Evolutionary conservation across 2,888 invertebrate genomes (phyloP), one percentile per base, ranked within the genome.

Genomic region (Amphipyra tragopoginis): DNA sequence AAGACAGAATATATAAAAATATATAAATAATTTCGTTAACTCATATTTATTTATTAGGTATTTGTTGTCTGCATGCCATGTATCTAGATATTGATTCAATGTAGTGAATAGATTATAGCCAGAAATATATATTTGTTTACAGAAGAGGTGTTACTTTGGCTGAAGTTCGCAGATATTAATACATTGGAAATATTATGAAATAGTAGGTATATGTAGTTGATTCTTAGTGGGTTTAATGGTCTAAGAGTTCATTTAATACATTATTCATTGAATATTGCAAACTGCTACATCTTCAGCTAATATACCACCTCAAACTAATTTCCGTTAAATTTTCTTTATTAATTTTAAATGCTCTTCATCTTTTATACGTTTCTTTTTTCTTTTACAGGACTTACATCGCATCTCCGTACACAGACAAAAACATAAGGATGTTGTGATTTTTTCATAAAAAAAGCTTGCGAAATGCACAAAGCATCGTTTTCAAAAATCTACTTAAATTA

Each of bases 361-460:
- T 45, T 59, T 42, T 48, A 38, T 55, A 52, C 54, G 10, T 34
- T 50, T 70, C 58, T 69, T 57, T 72, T 68, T 2, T 82, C 77
- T 83, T 82, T 96, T 95, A 38, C 95, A 96, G 96, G 89, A 95
- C 95, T 77, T 96, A 96, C 95, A 96, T 96, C 89, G 95, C 95
- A 84, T 96, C 96, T 82, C 96, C 96, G 65, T 95, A 95, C 89
- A 95, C 96, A 67, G 96, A 96, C 91, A 96, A 95, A 88, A 96
- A 96, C 85, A 93, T 96, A 90, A 93, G 95, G 88, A 95, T 96
- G 95, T 90, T 96, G 92, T 96, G 92, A 95, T 88, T 3, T 75
- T 57, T 60, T 63, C 48, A 75, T 66, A 64, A 77, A 65, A 77
- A 78, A 72, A 83, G 86, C 87, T 90, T 89, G 71, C 64, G 52